phyloP scores from a whole-genome alignment of 2,797 vertebrate species.

The Sebastes itinus region DNA sequence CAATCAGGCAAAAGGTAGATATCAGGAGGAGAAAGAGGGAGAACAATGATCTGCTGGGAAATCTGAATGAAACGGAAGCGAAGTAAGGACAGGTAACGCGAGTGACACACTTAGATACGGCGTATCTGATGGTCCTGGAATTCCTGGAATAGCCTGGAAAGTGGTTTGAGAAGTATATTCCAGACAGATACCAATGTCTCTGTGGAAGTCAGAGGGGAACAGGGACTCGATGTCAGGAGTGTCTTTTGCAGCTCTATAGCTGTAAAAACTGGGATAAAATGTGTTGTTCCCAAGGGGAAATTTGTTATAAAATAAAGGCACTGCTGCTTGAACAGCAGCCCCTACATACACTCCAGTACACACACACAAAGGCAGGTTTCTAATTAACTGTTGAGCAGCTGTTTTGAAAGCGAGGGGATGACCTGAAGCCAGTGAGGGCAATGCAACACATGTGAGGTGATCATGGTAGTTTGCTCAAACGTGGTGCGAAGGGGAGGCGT shows the following conservation, averaged over 20 bases:
- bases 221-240: background rate
- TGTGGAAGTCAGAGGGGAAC: background rate
- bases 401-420: background rate
- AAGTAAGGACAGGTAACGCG: background rate
- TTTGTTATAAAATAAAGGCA: background rate
- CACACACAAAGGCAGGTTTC: background rate
- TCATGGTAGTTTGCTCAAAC: background rate
- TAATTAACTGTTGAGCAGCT: background rate
- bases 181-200: conserved; percentile 5
- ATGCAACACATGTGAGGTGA: background rate
- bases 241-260: background rate
- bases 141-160: conserved; percentile 12
- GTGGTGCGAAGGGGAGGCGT: background rate
- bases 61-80: conserved; percentile 23
- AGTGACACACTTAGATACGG: conserved; percentile 2
- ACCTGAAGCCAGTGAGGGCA: background rate
- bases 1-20: conserved; percentile 26
- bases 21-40: conserved; percentile 14
- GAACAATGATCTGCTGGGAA: conserved; percentile 25
- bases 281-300: background rate
- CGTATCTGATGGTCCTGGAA: conserved; percentile 4
- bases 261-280: background rate
- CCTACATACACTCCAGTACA: background rate
- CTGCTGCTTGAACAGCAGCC: background rate
- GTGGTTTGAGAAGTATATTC: conserved; percentile 7